A percentile compares a stretch with the other conserved stretches of the same genome.
These are phyloP conservation scores for Cyprinodon variegatus DNA, from an alignment of 2,113 vertebrate species.

Conservation along the genomic window DNA sequence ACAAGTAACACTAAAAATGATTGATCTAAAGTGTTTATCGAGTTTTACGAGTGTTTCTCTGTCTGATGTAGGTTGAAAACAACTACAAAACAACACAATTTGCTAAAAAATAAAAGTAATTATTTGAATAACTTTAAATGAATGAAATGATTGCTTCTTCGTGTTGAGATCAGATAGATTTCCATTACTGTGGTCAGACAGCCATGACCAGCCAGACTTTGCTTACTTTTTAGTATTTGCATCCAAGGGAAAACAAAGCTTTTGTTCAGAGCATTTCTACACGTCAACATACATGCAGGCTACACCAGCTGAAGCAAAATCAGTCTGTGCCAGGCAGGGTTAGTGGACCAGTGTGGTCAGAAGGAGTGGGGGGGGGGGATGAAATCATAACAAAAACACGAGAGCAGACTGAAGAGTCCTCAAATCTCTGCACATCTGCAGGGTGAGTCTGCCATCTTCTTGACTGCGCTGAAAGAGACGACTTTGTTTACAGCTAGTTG, in stretches of 20 bases:
- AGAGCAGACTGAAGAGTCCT: constrained; percentile 50
- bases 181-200: constrained; percentile 10
- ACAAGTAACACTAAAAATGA: too few species aligned
- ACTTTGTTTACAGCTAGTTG: background rate
- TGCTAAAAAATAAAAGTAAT: too few species aligned
- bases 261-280: constrained; percentile 37
- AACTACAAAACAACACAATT: too few species aligned
- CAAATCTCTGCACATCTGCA: constrained; percentile 69
- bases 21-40: too few species aligned
- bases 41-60: too few species aligned
- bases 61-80: too few species aligned
- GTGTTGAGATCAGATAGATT: constrained; percentile 4
- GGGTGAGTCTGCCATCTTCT: constrained; percentile 36
- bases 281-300: constrained; percentile 47
- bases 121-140: too few species aligned
- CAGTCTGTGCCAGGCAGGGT: constrained; percentile 58
- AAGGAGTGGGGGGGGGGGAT: constrained; percentile 57
- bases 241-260: constrained; percentile 35
- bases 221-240: constrained; percentile 18
- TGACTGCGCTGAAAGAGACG: constrained; percentile 16
- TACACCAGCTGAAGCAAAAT: constrained; percentile 60
- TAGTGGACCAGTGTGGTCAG: constrained; percentile 41
- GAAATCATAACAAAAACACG: constrained; percentile 43
- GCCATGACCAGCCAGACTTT: constrained; percentile 12
- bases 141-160: background rate